These are phyloP conservation scores for Shargacucullia verbasci DNA, from an alignment of 2,888 invertebrate genomes.

Conservation along the genomic window DNA sequence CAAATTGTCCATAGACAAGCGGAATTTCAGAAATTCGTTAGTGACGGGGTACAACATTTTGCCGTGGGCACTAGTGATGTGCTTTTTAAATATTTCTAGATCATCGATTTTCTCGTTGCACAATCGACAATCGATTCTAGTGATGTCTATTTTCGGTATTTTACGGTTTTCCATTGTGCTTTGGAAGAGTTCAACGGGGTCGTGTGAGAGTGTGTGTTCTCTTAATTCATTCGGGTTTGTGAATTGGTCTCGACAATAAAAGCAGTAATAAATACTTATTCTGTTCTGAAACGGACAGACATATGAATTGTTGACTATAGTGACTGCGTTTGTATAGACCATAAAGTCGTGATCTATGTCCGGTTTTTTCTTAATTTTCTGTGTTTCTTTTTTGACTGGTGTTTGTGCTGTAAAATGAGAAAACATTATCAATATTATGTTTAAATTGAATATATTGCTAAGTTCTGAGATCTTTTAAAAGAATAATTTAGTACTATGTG, in stretches of 20 bases:
- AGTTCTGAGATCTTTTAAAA: too few species aligned
- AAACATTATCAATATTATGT: neutral
- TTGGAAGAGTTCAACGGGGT: slow-evolving; percentile 72
- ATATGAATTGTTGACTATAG: slow-evolving; percentile 76
- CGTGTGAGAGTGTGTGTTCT: slow-evolving; percentile 76
- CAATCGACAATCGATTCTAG: slow-evolving; percentile 79
- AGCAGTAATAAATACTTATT: slow-evolving; percentile 81
- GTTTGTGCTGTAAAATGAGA: slow-evolving; percentile 43
- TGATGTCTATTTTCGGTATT: slow-evolving; percentile 82
- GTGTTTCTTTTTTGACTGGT: slow-evolving; percentile 53
- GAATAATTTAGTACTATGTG: too few species aligned
- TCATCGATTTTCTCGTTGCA: slow-evolving; percentile 77
- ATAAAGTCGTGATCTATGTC: slow-evolving; percentile 72
- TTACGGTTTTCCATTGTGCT: slow-evolving; percentile 77
- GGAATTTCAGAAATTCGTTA: slow-evolving; percentile 80
- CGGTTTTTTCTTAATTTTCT: slow-evolving; percentile 53
- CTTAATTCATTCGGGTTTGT: slow-evolving; percentile 77
- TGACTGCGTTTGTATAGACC: slow-evolving; percentile 72
- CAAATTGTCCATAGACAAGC: slow-evolving; percentile 72
- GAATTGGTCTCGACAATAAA: slow-evolving; percentile 81
- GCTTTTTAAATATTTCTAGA: slow-evolving; percentile 70
- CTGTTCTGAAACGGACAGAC: slow-evolving; percentile 70
- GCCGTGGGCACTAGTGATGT: slow-evolving; percentile 68
- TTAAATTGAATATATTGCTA: too few species aligned
- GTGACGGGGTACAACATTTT: slow-evolving; percentile 66